Conservation (phyloP, 2,113 vertebrate genomes). For the Alligator sinensis region DNA sequence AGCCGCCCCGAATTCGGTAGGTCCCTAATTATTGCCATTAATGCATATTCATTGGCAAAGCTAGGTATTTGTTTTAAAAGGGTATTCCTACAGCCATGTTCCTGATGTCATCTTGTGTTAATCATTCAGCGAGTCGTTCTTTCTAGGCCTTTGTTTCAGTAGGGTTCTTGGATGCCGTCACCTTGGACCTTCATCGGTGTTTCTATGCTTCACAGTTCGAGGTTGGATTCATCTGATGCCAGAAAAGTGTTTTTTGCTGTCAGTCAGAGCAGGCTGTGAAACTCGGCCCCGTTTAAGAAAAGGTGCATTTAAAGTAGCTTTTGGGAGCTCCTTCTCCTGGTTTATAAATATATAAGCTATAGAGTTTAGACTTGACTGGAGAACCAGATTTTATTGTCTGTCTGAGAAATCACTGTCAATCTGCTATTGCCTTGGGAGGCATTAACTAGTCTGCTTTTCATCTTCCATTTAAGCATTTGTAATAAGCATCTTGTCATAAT, state of each 20-base stretch:
- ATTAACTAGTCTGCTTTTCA: background rate
- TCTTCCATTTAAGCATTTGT: slow-evolving; percentile 21
- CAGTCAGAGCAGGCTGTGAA: slow-evolving; percentile 41
- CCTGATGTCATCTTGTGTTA: slow-evolving; percentile 47
- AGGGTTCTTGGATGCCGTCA: background rate
- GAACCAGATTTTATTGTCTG: background rate
- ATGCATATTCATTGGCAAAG: background rate
- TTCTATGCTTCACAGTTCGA: slow-evolving; percentile 45
- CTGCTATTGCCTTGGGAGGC: background rate
- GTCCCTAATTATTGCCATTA: background rate
- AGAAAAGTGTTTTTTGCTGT: slow-evolving; percentile 34
- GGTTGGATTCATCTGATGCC: background rate
- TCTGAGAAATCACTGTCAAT: background rate
- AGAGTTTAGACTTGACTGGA: too few species aligned
- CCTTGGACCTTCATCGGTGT: slow-evolving; percentile 36
- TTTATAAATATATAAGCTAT: background rate
- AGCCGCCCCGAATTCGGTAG: background rate
- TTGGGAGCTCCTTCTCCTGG: background rate
- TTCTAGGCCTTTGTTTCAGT: background rate
- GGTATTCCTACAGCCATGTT: slow-evolving; percentile 17
- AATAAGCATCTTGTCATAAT: background rate
- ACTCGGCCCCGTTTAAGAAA: slow-evolving; percentile 30
- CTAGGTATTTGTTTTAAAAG: background rate
- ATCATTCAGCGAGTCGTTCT: slow-evolving; percentile 62
- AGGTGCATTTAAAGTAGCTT: slow-evolving; percentile 28